A percentile compares a stretch with the other conserved stretches of the same genome.
Evolutionary conservation across 2,888 invertebrate genomes (phyloP).

Genomic region (Ypsolopha sequella): DNA sequence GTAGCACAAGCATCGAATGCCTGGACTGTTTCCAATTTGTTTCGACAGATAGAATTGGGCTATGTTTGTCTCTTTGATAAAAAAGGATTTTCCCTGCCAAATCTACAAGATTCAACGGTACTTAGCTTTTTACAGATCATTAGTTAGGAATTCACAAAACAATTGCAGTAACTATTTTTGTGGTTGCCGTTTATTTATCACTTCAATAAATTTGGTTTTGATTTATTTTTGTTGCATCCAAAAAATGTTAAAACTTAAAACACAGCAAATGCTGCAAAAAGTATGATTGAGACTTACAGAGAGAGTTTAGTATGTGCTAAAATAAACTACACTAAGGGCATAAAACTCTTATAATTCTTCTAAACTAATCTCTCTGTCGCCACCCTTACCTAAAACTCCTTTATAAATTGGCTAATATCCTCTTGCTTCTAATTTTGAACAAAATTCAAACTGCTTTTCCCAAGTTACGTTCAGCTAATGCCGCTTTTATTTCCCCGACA

Average conservation of each 20-base stretch:
- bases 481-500: not conserved
- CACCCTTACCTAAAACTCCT: not conserved
- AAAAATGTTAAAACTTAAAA: not conserved
- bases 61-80: conserved; percentile 1
- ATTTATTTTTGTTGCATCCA: not conserved
- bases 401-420: not conserved
- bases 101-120: not conserved
- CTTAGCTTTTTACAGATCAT: conserved; percentile 3
- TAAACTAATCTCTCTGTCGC: not conserved
- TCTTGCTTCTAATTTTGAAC: not conserved
- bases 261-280: not conserved
- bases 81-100: conserved; percentile 2
- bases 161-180: not conserved
- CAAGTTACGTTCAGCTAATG: not conserved
- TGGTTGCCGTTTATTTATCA: not conserved
- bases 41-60: conserved; percentile 2
- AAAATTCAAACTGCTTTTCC: not conserved
- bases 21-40: conserved; percentile 37
- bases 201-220: not conserved
- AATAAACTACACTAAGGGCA: not conserved
- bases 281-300: not conserved
- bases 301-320: not conserved
- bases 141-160: not conserved
- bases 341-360: not conserved
- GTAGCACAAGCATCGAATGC: conserved; percentile 14